Evolutionary conservation across 2,797 vertebrate genomes (phyloP).

Genomic region (Neostethus bicornis): DNA sequence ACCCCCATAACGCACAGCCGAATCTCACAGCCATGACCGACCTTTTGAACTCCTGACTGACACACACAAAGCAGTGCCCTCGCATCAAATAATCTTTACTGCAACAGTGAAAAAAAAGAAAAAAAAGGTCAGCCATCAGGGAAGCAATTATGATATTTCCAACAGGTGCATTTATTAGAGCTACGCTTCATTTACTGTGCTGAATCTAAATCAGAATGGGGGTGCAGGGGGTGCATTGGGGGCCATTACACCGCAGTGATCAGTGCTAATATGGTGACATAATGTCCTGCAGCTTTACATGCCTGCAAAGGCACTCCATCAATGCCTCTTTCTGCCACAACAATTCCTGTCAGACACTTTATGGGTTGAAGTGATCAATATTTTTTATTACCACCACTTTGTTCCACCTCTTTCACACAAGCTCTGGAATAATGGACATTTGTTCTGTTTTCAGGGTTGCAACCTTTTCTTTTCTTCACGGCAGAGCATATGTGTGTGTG

Average conservation of each 20-base stretch:
- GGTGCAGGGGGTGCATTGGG: conserved; percentile 28
- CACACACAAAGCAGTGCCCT: conserved; percentile 8
- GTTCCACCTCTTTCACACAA: conserved; percentile 67
- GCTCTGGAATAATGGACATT: conserved; percentile 69
- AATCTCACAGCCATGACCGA: conserved; percentile 46
- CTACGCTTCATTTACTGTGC: conserved; percentile 66
- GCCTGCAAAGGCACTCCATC: conserved; percentile 70
- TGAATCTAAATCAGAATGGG: conserved; percentile 66
- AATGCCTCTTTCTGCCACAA: conserved; percentile 71
- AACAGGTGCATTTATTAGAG: conserved; percentile 71
- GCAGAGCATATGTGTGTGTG: conserved; percentile 13
- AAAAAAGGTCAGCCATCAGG: conserved; percentile 64
- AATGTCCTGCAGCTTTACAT: conserved; percentile 78
- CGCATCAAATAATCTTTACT: conserved; percentile 60
- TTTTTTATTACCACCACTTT: conserved; percentile 79
- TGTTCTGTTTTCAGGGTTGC: conserved; percentile 66
- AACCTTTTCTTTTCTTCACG: conserved; percentile 50
- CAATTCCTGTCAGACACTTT: conserved; percentile 72
- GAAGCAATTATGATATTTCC: conserved; percentile 74
- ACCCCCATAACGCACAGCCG: conserved; percentile 44
- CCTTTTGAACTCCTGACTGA: conserved; percentile 41
- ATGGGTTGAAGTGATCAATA: conserved; percentile 75
- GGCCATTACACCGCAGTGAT: conserved; percentile 66
- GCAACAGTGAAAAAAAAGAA: conserved; percentile 10
- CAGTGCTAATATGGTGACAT: conserved; percentile 72